Percentiles rank a stretch among this genome's conserved stretches.
Evolutionary conservation across 2,888 invertebrate genomes (phyloP).

Genomic region (Leptopterna dolabrata): DNA sequence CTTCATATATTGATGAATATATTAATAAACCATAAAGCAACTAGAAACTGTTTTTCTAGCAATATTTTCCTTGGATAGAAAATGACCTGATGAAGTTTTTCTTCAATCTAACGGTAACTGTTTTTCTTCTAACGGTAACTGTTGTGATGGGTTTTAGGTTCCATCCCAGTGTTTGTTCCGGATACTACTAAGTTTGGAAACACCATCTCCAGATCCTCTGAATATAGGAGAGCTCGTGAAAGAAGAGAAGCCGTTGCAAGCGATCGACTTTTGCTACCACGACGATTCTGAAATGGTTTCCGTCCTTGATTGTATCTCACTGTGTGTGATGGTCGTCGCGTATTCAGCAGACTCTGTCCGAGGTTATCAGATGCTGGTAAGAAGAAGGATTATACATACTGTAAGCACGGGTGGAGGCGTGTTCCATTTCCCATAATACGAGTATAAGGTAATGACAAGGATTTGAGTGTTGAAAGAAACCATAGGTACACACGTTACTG

Average conservation of each 20-base stretch:
- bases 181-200: constrained; percentile 89
- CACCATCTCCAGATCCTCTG: constrained; percentile 92
- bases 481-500: too few relatives aligned
- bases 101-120: too few relatives aligned
- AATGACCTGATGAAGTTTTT: too few relatives aligned
- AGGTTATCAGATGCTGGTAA: constrained; percentile 91
- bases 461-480: too few relatives aligned
- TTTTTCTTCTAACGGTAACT: too few relatives aligned
- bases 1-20: not conserved
- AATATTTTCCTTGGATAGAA: too few relatives aligned
- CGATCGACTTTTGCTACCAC: constrained; percentile 98
- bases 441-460: too few relatives aligned
- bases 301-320: constrained; percentile 95
- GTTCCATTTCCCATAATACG: too few relatives aligned
- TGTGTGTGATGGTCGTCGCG: constrained; percentile 98
- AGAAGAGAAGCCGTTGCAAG: constrained; percentile 89
- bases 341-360: constrained; percentile 96
- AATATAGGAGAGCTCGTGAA: constrained; percentile 93
- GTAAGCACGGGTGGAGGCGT: not conserved
- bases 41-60: not conserved
- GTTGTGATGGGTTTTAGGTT: constrained; percentile 70
- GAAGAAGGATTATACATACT: constrained; percentile 64
- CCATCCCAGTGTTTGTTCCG: constrained; percentile 93
- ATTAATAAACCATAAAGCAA: not conserved
- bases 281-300: constrained; percentile 98